phyloP scores from a whole-genome alignment of 2,888 invertebrate genomes.

The Eulithis prunata region DNA sequence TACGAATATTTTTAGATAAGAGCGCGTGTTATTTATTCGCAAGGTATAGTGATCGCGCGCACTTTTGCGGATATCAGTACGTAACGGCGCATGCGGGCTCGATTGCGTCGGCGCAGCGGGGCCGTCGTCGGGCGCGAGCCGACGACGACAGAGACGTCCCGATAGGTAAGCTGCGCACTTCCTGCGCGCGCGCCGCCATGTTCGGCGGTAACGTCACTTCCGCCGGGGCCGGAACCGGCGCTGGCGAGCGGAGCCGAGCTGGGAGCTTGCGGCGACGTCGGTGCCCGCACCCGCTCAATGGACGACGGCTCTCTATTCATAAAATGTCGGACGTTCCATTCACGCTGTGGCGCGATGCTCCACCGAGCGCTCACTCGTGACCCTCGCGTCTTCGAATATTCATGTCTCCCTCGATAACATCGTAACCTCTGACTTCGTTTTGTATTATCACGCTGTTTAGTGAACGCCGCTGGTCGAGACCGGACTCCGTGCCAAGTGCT shows the following conservation, averaged over 20 bases:
- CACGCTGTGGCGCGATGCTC: constrained; percentile 78
- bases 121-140: constrained; percentile 60
- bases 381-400: constrained; percentile 84
- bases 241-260: constrained; percentile 61
- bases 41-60: constrained; percentile 80
- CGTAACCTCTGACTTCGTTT: constrained; percentile 82
- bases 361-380: constrained; percentile 81
- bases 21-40: constrained; percentile 82
- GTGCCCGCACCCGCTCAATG: constrained; percentile 70
- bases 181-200: constrained; percentile 83
- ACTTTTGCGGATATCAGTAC: constrained; percentile 76
- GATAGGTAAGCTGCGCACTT: constrained; percentile 84
- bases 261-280: constrained; percentile 61
- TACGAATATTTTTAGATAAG: constrained; percentile 84
- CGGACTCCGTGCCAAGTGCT: constrained; percentile 77
- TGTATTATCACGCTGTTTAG: constrained; percentile 80
- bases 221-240: constrained; percentile 74
- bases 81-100: constrained; percentile 68
- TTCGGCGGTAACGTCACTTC: constrained; percentile 81
- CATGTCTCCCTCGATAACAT: constrained; percentile 83
- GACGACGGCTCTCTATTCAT: constrained; percentile 81
- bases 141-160: constrained; percentile 74
- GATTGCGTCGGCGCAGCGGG: constrained; percentile 57
- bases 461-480: constrained; percentile 69
- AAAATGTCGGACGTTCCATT: constrained; percentile 83